These are phyloP conservation scores for Microcebus jonahi DNA, from an alignment of 2,113 vertebrate genomes.

Conservation along the genomic window DNA sequence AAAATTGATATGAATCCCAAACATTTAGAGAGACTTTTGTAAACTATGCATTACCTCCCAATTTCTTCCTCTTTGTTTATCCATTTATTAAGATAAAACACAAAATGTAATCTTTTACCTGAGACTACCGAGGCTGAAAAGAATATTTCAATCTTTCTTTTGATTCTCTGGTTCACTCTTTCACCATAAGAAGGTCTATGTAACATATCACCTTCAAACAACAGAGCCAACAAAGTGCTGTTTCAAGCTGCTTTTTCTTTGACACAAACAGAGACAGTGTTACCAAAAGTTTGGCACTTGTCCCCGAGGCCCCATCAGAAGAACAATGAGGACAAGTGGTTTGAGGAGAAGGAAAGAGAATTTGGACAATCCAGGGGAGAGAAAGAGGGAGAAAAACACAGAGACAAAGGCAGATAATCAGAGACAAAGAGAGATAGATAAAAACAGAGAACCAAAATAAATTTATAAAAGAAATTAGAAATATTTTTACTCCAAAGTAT, in stretches of 20 bases:
- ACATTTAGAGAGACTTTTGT: not conserved
- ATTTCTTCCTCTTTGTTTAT: not conserved
- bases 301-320: no score
- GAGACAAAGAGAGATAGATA: not conserved
- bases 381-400: not conserved
- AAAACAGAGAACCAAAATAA: not conserved
- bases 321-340: no score
- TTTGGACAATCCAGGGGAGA: not conserved
- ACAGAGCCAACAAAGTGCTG: not conserved
- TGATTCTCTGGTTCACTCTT: not conserved
- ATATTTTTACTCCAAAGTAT: no score
- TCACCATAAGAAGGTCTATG: not conserved
- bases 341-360: no score
- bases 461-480: not conserved
- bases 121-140: not conserved
- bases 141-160: not conserved
- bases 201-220: not conserved
- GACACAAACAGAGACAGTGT: not conserved
- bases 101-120: not conserved
- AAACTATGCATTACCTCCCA: not conserved
- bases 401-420: not conserved
- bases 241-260: not conserved
- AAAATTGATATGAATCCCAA: slow-evolving; percentile 2
- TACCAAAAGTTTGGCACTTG: no score
- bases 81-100: slow-evolving; percentile 27